A percentile compares a stretch with the other conserved stretches of the same genome.
phyloP scores from a whole-genome alignment of 2,797 vertebrate species.

The Aldrovandia affinis region DNA sequence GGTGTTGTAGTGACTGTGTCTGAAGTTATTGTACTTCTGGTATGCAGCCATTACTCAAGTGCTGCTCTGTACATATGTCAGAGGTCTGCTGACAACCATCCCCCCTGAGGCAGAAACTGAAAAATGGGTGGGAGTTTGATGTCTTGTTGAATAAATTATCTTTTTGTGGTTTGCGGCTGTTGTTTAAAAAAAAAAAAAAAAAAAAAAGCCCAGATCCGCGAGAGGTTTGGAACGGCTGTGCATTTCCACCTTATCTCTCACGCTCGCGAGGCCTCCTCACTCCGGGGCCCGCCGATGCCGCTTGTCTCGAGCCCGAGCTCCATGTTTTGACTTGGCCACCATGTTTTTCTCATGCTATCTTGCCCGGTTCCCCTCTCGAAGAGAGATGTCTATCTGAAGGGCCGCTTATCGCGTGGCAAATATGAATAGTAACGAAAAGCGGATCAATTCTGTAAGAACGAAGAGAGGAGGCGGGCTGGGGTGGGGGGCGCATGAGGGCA shows the following conservation, averaged over 20 bases:
- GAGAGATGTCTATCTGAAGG: constrained; percentile 31
- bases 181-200: too few relatives aligned
- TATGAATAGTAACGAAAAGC: neutral
- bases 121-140: neutral
- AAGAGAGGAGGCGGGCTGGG: neutral
- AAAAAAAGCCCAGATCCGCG: neutral
- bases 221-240: neutral
- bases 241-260: constrained; percentile 14
- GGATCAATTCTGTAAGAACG: neutral
- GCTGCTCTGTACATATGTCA: neutral
- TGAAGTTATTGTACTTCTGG: neutral
- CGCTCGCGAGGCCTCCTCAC: neutral
- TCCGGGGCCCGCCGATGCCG: constrained; percentile 1
- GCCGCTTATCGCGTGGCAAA: neutral
- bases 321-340: constrained; percentile 37
- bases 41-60: neutral
- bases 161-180: neutral
- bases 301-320: constrained; percentile 9
- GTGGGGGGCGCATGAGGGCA: neutral
- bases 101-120: neutral
- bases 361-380: neutral
- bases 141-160: neutral
- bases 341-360: constrained; percentile 32
- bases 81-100: neutral
- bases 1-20: neutral